Conservation (phyloP, 2,888 invertebrate genomes). For the Agrilus cyanescens region DNA sequence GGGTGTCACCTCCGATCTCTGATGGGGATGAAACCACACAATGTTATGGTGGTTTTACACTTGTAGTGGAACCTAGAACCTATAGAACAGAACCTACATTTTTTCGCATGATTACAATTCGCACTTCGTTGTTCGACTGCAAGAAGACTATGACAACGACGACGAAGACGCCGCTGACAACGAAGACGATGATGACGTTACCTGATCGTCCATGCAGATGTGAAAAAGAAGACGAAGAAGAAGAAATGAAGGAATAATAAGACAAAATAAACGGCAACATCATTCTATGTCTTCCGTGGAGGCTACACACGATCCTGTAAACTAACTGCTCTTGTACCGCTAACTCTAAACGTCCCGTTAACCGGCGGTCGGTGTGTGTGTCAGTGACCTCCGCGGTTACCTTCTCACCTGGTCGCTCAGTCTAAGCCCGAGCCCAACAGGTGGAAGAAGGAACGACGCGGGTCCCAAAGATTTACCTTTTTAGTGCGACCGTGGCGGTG, state of each 20-base stretch:
- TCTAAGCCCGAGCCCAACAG: slow-evolving; percentile 35
- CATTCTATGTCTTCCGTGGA: slow-evolving; percentile 11
- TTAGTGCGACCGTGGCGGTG: no score
- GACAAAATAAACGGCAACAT: no score
- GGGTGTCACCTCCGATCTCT: no score
- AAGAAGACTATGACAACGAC: slow-evolving; percentile 3
- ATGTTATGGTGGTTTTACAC: no score
- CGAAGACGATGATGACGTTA: slow-evolving; percentile 14
- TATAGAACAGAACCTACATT: no score
- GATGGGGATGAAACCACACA: no score
- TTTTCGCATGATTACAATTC: no score
- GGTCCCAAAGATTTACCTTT: no score
- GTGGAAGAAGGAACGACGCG: slow-evolving; percentile 17
- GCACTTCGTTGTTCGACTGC: no score
- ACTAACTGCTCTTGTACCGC: slow-evolving; percentile 38
- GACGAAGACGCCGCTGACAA: slow-evolving; percentile 9
- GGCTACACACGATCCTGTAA: slow-evolving; percentile 37
- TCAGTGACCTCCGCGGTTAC: slow-evolving; percentile 33
- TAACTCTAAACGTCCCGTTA: slow-evolving; percentile 31
- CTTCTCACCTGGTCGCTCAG: slow-evolving; percentile 36
- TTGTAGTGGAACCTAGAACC: no score
- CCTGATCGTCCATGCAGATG: slow-evolving; percentile 11
- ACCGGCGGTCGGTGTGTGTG: slow-evolving; percentile 25
- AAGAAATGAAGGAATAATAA: no score
- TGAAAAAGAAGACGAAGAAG: neutral